These are phyloP conservation scores for Osmoderma eremita DNA, from an alignment of 2,888 invertebrate species.

Conservation along the genomic window DNA sequence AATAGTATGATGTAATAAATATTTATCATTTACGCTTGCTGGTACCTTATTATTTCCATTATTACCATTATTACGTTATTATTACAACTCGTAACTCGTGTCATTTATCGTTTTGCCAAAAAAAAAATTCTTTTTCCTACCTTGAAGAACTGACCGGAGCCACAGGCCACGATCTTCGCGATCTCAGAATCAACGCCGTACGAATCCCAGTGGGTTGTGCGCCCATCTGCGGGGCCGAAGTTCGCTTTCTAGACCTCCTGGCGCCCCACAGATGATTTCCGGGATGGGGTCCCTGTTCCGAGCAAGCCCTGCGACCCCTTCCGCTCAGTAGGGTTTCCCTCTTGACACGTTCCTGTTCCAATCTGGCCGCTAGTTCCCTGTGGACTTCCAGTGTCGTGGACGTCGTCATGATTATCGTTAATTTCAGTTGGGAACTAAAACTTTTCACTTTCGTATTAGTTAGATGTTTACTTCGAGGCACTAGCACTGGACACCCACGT, in stretches of 20 bases:
- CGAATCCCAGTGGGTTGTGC: constrained; percentile 65
- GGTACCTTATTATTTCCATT: no score
- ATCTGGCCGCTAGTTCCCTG: constrained; percentile 57
- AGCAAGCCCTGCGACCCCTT: constrained; percentile 72
- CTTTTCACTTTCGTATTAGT: constrained; percentile 6
- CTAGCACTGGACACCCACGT: no score
- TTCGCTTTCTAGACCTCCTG: constrained; percentile 73
- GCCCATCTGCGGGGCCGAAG: constrained; percentile 79
- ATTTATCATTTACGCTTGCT: no score
- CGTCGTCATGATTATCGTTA: constrained; percentile 46
- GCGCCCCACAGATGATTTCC: constrained; percentile 74
- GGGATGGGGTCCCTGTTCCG: constrained; percentile 78
- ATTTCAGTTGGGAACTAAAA: background rate
- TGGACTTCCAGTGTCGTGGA: constrained; percentile 60
- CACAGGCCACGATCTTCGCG: constrained; percentile 80
- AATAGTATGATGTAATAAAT: no score
- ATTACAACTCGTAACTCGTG: no score
- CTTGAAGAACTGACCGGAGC: constrained; percentile 77
- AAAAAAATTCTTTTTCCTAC: no score
- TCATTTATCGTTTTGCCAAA: constrained; percentile 11
- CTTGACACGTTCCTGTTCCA: constrained; percentile 57
- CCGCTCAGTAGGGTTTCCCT: constrained; percentile 67
- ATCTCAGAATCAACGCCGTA: constrained; percentile 74
- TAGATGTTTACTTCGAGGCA: background rate
- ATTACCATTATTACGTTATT: no score